Conservation (phyloP, 2,797 vertebrate species). For the Halcyon smyrnensis region DNA sequence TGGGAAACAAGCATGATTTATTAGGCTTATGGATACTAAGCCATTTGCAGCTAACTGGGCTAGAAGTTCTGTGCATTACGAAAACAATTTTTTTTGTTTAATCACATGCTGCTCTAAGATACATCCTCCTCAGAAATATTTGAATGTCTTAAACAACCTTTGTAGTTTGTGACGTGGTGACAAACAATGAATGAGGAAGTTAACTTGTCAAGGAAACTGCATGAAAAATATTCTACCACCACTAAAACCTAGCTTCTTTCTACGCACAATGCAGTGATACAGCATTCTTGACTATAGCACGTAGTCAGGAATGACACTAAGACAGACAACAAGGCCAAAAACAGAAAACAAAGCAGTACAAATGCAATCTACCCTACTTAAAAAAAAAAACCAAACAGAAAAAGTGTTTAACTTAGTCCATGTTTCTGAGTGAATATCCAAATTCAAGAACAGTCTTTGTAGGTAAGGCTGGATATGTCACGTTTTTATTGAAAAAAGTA, state of each 20-base stretch:
- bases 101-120: neutral
- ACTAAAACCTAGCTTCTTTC: neutral
- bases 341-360: neutral
- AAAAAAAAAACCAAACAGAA: neutral
- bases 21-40: neutral
- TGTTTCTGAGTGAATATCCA: neutral
- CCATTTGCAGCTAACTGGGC: neutral
- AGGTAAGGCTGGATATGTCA: neutral
- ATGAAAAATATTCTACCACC: neutral
- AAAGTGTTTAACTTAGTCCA: neutral
- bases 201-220: neutral
- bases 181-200: neutral
- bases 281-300: neutral
- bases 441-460: neutral
- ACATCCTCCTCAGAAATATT: neutral
- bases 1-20: neutral
- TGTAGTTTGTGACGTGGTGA: neutral
- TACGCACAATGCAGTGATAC: neutral
- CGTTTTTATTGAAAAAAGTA: neutral
- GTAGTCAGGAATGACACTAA: neutral
- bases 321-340: neutral
- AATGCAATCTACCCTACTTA: neutral
- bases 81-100: neutral
- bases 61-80: neutral
- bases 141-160: neutral